These are phyloP conservation scores for Tipula lateralis DNA, from an alignment of 2,888 invertebrate genomes.

Conservation along the genomic window DNA sequence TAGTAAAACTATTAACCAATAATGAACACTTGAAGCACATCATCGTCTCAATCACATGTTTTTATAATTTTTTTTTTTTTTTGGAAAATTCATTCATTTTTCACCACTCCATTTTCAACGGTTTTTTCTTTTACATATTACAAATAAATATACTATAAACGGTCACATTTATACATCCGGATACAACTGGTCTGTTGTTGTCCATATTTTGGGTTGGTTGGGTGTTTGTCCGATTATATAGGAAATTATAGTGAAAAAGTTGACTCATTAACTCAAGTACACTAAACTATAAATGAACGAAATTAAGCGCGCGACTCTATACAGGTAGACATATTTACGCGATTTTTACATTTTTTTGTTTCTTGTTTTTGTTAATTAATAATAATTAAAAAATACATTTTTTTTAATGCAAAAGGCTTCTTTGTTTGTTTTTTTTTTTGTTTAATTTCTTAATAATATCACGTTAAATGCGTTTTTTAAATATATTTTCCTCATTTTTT, in stretches of 20 bases:
- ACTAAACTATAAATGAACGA: not conserved
- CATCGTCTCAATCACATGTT: not conserved
- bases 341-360: not conserved
- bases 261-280: not conserved
- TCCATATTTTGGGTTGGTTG: not conserved
- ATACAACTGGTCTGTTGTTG: not conserved
- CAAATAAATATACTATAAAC: not conserved
- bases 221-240: not conserved
- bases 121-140: not conserved
- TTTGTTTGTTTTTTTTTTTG: not conserved
- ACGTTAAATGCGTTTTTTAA: slow-evolving; percentile 19
- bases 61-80: not conserved
- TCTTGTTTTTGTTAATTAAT: not conserved
- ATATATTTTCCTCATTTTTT: slow-evolving; percentile 14
- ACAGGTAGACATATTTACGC: slow-evolving; percentile 1
- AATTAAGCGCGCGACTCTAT: not conserved
- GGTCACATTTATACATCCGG: not conserved
- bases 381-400: slow-evolving; percentile 13
- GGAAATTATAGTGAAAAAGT: not conserved
- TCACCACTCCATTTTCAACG: not conserved
- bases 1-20: not conserved
- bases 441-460: slow-evolving; percentile 24
- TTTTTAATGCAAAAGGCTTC: slow-evolving; percentile 16
- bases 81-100: no score
- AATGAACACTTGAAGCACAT: not conserved